Evolutionary conservation across 2,888 invertebrate species (phyloP).

Genomic region (Troides oblongomaculatus): DNA sequence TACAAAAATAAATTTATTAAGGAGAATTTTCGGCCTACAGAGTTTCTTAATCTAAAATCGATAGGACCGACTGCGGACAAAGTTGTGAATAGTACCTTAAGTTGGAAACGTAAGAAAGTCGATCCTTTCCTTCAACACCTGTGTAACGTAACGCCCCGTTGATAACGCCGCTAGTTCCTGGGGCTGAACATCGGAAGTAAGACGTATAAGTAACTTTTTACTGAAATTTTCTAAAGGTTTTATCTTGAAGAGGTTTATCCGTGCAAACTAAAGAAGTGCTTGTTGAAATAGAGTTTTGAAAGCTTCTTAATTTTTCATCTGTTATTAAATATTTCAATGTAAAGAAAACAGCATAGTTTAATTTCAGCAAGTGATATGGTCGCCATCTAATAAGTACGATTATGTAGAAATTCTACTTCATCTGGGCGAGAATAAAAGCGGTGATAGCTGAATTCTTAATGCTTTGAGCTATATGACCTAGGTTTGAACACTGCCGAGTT

Average conservation of each 20-base stretch:
- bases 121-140: constrained; percentile 70
- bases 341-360: too few relatives aligned
- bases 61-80: constrained; percentile 70
- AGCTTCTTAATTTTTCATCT: not conserved
- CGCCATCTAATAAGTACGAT: too few relatives aligned
- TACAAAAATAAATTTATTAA: constrained; percentile 60
- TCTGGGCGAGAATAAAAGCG: too few relatives aligned
- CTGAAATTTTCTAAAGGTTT: constrained; percentile 10
- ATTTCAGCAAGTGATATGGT: too few relatives aligned
- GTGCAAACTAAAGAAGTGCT: not conserved
- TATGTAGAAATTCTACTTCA: too few relatives aligned
- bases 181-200: constrained; percentile 50
- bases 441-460: too few relatives aligned
- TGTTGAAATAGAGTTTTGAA: not conserved
- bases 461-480: too few relatives aligned
- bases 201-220: constrained; percentile 53
- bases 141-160: constrained; percentile 64
- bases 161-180: constrained; percentile 58
- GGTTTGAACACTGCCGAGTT: too few relatives aligned
- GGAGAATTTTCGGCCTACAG: constrained; percentile 71
- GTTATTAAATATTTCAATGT: too few relatives aligned
- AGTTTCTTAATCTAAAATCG: constrained; percentile 79
- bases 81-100: constrained; percentile 74
- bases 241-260: not conserved
- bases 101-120: constrained; percentile 70